Percentiles rank a stretch among this genome's conserved stretches.
Evolutionary conservation across 2,113 vertebrate genomes (phyloP).

Genomic region (Tursiops truncatus): DNA sequence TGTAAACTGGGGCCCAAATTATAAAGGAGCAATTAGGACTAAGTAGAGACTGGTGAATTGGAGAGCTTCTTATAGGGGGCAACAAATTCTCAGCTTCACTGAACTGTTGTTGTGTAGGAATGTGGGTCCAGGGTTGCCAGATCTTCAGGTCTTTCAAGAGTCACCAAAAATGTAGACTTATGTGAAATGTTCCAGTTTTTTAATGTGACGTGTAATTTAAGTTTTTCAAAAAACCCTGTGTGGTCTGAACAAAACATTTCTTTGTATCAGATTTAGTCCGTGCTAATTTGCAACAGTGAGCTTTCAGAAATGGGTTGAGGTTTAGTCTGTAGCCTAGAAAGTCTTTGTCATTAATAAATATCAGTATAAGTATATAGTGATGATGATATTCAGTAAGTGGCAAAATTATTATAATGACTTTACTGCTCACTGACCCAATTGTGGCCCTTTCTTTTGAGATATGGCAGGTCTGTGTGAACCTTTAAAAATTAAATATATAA

Average conservation of each 20-base stretch:
- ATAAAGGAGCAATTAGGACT: not conserved
- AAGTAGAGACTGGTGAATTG: not conserved
- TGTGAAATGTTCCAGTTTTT: not conserved
- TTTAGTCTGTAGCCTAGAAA: not conserved
- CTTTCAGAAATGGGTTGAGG: not conserved
- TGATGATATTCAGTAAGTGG: not conserved
- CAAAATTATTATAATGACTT: not conserved
- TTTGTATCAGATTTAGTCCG: not conserved
- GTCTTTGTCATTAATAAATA: not conserved
- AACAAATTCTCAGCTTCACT: not conserved
- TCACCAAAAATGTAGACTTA: not conserved
- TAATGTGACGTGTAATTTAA: not conserved
- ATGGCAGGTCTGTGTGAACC: not conserved
- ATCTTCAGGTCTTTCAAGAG: not conserved
- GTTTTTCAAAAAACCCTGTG: not conserved
- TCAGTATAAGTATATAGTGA: not conserved
- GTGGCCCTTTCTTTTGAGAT: not conserved
- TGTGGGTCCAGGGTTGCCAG: not conserved
- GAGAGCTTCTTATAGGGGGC: not conserved
- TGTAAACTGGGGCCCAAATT: not conserved
- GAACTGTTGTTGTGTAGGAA: not conserved
- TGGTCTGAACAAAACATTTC: not conserved
- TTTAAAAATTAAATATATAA: constrained; percentile 37
- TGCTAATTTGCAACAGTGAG: not conserved
- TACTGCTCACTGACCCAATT: not conserved